These are phyloP conservation scores for Palythoa grandiflora DNA, from an alignment of 92 coral and sea anemone genomes.

Conservation along the genomic window DNA sequence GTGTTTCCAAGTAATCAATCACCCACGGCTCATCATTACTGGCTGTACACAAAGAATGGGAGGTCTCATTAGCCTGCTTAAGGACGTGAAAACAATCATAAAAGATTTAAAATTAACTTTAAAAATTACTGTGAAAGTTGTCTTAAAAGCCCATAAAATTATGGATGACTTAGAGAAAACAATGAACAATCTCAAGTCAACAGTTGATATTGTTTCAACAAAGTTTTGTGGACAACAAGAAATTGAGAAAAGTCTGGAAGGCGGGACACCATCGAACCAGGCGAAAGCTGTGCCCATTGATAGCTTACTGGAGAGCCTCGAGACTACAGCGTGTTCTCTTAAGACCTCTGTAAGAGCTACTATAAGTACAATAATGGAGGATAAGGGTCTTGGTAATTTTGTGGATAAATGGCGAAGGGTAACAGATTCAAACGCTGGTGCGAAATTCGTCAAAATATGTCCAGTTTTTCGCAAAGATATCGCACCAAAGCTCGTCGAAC, in stretches of 20 bases:
- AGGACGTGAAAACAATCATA: slow-evolving; percentile 47
- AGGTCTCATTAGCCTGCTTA: slow-evolving; percentile 33
- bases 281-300: slow-evolving; percentile 16
- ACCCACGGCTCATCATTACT: not conserved
- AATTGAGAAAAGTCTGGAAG: not conserved
- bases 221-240: slow-evolving; percentile 14
- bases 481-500: slow-evolving; percentile 1
- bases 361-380: slow-evolving; percentile 21
- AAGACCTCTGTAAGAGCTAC: slow-evolving; percentile 34
- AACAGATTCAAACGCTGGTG: not conserved
- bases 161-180: slow-evolving; percentile 49
- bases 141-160: slow-evolving; percentile 49
- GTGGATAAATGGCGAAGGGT: slow-evolving; percentile 32
- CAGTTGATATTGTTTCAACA: not conserved
- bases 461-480: slow-evolving; percentile 17
- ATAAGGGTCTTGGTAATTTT: slow-evolving; percentile 16
- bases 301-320: slow-evolving; percentile 33
- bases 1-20: not conserved
- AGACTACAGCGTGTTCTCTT: slow-evolving; percentile 40
- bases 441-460: slow-evolving; percentile 31
- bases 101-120: slow-evolving; percentile 50
- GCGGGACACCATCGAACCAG: not conserved
- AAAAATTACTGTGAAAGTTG: slow-evolving; percentile 45
- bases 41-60: slow-evolving; percentile 32
- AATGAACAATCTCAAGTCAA: slow-evolving; percentile 42